phyloP scores from a whole-genome alignment of 1,140 invertebrate species.

The Brachionus calyciflorus region DNA sequence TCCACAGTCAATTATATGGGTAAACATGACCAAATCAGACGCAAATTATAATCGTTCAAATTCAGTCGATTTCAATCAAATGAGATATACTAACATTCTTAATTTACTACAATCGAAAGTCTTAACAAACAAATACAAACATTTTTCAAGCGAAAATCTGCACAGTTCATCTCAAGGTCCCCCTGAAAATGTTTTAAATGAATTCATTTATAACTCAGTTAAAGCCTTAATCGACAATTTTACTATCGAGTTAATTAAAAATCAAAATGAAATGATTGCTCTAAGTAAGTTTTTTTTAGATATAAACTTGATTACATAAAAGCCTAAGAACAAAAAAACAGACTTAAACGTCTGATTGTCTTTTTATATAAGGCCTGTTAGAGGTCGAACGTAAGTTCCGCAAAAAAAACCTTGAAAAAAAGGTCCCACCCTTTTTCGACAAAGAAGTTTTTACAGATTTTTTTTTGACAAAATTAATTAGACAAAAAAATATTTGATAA shows the following conservation, averaged over 20 bases:
- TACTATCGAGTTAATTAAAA: slow-evolving; percentile 9
- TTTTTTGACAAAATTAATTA: too few relatives aligned
- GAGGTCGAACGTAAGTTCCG: too few relatives aligned
- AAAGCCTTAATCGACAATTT: slow-evolving; percentile 28
- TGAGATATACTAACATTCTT: neutral
- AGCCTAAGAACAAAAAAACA: too few relatives aligned
- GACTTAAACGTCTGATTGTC: too few relatives aligned
- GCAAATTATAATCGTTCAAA: neutral
- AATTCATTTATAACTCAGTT: slow-evolving; percentile 25
- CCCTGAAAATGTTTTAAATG: neutral
- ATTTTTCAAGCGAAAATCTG: neutral
- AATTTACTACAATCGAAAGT: slow-evolving; percentile 33
- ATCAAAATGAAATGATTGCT: neutral
- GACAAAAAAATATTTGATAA: too few relatives aligned
- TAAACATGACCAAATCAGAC: slow-evolving; percentile 12
- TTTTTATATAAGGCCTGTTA: too few relatives aligned
- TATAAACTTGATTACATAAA: too few relatives aligned
- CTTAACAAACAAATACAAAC: slow-evolving; percentile 31
- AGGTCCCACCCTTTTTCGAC: too few relatives aligned
- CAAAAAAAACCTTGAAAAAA: too few relatives aligned
- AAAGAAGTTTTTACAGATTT: too few relatives aligned
- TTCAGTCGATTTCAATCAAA: slow-evolving; percentile 5
- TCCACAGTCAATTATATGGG: slow-evolving; percentile 35
- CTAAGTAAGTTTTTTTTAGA: slow-evolving; percentile 22
- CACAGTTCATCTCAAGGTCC: neutral